A percentile compares a stretch with the other conserved stretches of the same genome.
phyloP scores from a whole-genome alignment of 2,113 vertebrate species.

The Tragelaphus scriptus region DNA sequence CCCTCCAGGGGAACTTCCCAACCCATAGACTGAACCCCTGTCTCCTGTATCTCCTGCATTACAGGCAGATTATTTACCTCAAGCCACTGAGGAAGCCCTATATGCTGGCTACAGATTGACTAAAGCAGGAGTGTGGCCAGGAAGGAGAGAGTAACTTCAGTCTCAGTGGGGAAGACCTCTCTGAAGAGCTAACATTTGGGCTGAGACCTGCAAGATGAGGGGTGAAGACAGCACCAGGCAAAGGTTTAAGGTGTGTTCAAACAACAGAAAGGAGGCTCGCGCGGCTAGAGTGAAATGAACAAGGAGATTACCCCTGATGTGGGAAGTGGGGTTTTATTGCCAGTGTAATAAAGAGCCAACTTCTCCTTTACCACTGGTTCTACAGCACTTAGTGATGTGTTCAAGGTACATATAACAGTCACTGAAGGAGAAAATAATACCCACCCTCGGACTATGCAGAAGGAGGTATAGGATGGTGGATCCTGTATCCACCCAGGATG shows the following conservation, averaged over 20 bases:
- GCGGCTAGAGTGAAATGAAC: neutral
- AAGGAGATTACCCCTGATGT: neutral
- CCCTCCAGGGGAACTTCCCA: neutral
- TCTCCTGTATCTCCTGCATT: neutral
- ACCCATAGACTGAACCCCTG: neutral
- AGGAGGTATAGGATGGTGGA: neutral
- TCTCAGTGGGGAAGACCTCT: neutral
- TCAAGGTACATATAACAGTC: neutral
- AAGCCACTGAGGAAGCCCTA: neutral
- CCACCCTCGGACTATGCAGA: neutral
- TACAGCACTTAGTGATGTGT: neutral
- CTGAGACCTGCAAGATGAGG: neutral
- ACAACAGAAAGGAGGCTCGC: neutral
- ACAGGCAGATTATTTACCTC: neutral
- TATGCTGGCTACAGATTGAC: neutral
- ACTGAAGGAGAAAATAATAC: neutral
- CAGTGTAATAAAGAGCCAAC: neutral
- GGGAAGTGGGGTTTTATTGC: neutral
- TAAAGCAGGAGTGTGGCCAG: no score
- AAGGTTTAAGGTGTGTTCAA: neutral
- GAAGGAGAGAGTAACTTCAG: neutral
- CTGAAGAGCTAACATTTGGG: neutral
- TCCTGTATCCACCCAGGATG: no score
- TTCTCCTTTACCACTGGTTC: neutral
- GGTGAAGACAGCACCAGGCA: neutral